A percentile compares a stretch with the other conserved stretches of the same genome.
These are phyloP conservation scores for Varanus komodoensis DNA, from an alignment of 2,113 vertebrate genomes.

Conservation along the genomic window DNA sequence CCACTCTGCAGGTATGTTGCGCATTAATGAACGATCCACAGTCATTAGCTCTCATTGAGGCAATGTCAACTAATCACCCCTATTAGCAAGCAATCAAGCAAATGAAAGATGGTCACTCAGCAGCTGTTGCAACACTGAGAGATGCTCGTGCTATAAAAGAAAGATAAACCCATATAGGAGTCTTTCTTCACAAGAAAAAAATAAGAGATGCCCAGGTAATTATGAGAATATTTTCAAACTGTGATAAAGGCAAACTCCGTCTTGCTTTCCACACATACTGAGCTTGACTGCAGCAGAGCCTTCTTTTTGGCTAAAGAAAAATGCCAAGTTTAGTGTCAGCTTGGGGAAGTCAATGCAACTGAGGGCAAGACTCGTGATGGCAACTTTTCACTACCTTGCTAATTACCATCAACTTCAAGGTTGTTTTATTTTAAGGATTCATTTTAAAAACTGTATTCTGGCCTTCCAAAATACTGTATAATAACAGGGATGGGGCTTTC, in stretches of 20 bases:
- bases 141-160: not conserved
- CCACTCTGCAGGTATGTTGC: not conserved
- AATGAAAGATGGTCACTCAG: not conserved
- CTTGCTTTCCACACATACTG: not conserved
- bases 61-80: not conserved
- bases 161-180: not conserved
- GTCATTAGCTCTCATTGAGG: not conserved
- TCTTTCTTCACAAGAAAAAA: not conserved
- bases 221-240: not conserved
- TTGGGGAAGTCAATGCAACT: not conserved
- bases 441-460: not conserved
- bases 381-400: not conserved
- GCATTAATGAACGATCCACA: not conserved
- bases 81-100: slow-evolving; percentile 13
- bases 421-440: not conserved
- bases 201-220: not conserved
- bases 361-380: not conserved
- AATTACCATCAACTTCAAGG: not conserved
- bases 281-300: not conserved
- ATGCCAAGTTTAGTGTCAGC: not conserved
- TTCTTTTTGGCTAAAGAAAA: not conserved
- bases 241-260: not conserved
- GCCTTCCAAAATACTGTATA: not conserved
- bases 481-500: no score
- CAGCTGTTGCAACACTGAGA: not conserved